A percentile compares a stretch with the other conserved stretches of the same genome.
These are phyloP conservation scores for Centropyge bicolor DNA, from an alignment of 2,797 vertebrate genomes.

Conservation along the genomic window DNA sequence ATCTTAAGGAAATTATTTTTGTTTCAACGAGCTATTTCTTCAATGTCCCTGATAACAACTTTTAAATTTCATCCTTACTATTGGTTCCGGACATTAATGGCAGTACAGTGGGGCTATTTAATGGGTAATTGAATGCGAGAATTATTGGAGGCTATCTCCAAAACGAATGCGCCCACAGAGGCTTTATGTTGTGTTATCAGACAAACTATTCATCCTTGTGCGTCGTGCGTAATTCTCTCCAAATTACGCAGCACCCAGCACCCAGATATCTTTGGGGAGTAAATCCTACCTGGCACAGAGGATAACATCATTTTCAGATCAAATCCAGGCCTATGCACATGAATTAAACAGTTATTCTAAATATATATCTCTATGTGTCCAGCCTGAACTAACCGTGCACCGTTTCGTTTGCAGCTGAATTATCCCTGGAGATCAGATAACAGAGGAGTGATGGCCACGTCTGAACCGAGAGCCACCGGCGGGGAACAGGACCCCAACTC, in stretches of 20 bases:
- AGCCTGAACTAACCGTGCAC: conserved; percentile 58
- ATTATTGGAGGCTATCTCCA: conserved; percentile 22
- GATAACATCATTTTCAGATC: conserved; percentile 14
- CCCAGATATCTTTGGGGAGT: conserved; percentile 11
- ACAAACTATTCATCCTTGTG: conserved; percentile 34
- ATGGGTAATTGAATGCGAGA: conserved; percentile 4
- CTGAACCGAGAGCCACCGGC: conserved; percentile 91
- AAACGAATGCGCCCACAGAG: conserved; percentile 14
- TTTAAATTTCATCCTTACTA: background rate
- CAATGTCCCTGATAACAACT: background rate
- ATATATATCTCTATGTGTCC: background rate
- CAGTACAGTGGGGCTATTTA: background rate
- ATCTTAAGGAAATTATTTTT: background rate
- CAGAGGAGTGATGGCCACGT: conserved; percentile 91
- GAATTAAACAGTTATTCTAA: conserved; percentile 16
- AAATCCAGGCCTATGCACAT: background rate
- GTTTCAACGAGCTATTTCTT: background rate
- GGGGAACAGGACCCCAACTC: conserved; percentile 91
- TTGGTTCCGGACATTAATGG: background rate
- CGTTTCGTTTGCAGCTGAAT: conserved; percentile 68
- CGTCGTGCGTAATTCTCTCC: conserved; percentile 59
- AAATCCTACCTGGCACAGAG: conserved; percentile 23
- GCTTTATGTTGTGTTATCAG: conserved; percentile 32
- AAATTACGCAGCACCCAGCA: conserved; percentile 34
- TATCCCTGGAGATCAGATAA: conserved; percentile 69